Base-by-base conservation (phyloP, 2,113 vertebrate genomes). In the Channa maculata region DNA sequence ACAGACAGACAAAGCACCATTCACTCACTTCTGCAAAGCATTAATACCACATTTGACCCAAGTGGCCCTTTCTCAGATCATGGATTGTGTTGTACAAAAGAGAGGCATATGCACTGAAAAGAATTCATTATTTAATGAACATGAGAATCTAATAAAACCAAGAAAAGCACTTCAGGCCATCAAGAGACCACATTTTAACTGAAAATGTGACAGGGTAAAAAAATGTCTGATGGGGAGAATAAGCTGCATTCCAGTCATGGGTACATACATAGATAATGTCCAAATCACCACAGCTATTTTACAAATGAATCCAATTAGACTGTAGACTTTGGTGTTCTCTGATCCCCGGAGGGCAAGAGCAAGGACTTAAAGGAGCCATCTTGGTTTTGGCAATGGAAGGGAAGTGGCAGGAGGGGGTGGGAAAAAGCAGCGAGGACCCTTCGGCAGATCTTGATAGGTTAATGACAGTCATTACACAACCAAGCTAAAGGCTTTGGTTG, bases 221-320 rank as follows among this genome's bases (percentile, higher is more conserved):
- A 59, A 58, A 84, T 52, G 67, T 70, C 76, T 59, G 79, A 44
- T 53, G 55, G 79, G 63, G 63, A 64, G 76, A 85, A 66, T 12
- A 49, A 69, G 55, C 38, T 51, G 51, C 90, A 92, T 91, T 89
- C 91, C 90, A 89, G 92, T 93, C 93, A 94, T 92, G 91, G 92
- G 93, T 92, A 86, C 83, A 91, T 88, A 88, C 79, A 91, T 50
- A 94, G 92, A 94, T 93, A 92, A 90, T 91, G 67, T 77, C 60
- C 81, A 84, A 90, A 90, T 86, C 82, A 86, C 82, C 65, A 77
- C 73, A 86, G 80, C 79, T 87, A 89, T 90, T 93, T 91, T 85
- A 86, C 79, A 92, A 92, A 92, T 86, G 58, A 93, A 92, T 92
- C 84, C 81, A 90, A 94, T 89, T 91, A 88, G 61, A 84, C 61